phyloP scores from a whole-genome alignment of 1,140 invertebrate genomes.

The Hylaeus anthracinus region DNA sequence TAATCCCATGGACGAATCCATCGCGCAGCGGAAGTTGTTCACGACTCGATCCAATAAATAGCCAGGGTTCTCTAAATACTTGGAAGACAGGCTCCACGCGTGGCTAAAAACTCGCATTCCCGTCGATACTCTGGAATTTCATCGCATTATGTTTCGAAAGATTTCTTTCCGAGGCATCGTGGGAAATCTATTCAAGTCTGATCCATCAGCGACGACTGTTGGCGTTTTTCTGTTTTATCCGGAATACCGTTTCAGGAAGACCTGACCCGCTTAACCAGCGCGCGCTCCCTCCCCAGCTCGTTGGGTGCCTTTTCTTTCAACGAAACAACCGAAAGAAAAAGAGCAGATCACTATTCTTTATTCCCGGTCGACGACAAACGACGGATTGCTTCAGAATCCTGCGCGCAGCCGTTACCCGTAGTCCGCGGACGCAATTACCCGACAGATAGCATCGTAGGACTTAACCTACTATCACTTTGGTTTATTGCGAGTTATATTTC shows the following conservation, averaged over 20 bases:
- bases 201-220: slow-evolving; percentile 31
- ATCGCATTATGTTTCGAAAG: slow-evolving; percentile 16
- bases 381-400: slow-evolving; percentile 65
- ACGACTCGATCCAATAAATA: background rate
- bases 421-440: slow-evolving; percentile 72
- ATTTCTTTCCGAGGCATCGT: slow-evolving; percentile 15
- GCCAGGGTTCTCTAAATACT: background rate
- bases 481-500: slow-evolving; percentile 79
- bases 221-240: slow-evolving; percentile 27
- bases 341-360: slow-evolving; percentile 57
- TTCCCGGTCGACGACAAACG: slow-evolving; percentile 59
- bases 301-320: slow-evolving; percentile 27
- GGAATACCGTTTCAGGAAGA: slow-evolving; percentile 30
- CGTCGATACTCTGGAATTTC: slow-evolving; percentile 18
- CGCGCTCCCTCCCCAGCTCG: background rate
- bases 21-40: background rate
- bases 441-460: slow-evolving; percentile 76
- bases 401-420: slow-evolving; percentile 55
- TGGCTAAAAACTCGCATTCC: background rate
- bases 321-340: slow-evolving; percentile 43
- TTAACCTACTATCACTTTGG: slow-evolving; percentile 80
- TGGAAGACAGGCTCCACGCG: background rate
- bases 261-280: slow-evolving; percentile 22
- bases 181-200: slow-evolving; percentile 40
- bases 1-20: no score